A percentile compares a stretch with the other conserved stretches of the same genome.
Conservation (phyloP, 2,797 vertebrate species). For the Hydrolagus colliei region DNA sequence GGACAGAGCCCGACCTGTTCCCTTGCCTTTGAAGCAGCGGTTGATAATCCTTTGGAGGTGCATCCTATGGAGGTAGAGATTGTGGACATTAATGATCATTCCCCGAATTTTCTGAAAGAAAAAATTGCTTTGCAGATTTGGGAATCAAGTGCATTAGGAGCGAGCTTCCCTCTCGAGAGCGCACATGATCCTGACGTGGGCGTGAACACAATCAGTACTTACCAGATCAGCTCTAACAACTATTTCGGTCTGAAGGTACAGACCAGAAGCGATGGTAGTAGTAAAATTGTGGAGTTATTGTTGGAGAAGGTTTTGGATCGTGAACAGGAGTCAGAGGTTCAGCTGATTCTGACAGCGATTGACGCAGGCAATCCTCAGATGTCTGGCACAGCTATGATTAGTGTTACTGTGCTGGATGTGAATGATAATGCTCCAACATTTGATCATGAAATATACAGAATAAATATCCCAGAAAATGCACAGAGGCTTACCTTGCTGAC, state of each 20-base stretch:
- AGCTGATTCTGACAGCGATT: not conserved
- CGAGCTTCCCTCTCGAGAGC: not conserved
- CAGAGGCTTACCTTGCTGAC: not conserved
- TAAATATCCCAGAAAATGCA: not conserved
- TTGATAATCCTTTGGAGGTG: slow-evolving; percentile 49
- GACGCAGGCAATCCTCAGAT: not conserved
- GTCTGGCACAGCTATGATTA: not conserved
- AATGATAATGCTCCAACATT: not conserved
- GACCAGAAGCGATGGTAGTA: not conserved
- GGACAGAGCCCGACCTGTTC: slow-evolving; percentile 47
- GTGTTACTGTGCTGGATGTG: not conserved
- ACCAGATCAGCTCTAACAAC: not conserved
- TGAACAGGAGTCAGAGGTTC: not conserved
- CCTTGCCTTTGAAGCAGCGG: slow-evolving; percentile 50
- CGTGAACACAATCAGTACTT: not conserved
- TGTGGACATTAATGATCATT: slow-evolving; percentile 53
- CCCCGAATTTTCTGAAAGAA: slow-evolving; percentile 42
- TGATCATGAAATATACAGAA: not conserved
- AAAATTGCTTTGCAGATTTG: not conserved
- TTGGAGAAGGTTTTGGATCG: not conserved
- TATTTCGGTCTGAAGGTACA: not conserved
- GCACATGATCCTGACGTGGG: not conserved
- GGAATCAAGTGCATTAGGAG: not conserved
- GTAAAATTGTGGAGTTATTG: not conserved
- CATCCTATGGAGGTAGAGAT: slow-evolving; percentile 48